Percentiles rank a stretch among this genome's conserved stretches.
These are phyloP conservation scores for Phania funesta DNA, from an alignment of 2,888 invertebrate genomes.

Conservation along the genomic window DNA sequence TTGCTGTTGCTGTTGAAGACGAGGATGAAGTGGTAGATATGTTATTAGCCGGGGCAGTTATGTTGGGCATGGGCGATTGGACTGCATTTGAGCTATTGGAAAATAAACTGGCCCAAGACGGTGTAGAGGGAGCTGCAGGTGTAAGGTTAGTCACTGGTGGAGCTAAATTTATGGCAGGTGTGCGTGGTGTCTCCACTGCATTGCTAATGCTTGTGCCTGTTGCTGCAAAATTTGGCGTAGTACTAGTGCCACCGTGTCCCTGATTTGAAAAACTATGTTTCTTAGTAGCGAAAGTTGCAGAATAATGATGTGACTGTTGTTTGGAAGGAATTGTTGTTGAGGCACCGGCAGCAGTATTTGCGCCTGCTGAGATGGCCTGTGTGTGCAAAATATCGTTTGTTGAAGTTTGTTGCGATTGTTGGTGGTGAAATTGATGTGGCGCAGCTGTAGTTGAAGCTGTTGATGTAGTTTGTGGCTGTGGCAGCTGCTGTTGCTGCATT, in stretches of 20 bases:
- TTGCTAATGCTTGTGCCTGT: slow-evolving; percentile 79
- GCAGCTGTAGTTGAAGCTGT: slow-evolving; percentile 68
- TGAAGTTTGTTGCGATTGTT: slow-evolving; percentile 74
- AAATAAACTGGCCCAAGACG: slow-evolving; percentile 87
- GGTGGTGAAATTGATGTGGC: slow-evolving; percentile 62
- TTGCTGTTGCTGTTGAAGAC: not conserved
- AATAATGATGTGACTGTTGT: slow-evolving; percentile 49
- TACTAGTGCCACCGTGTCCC: slow-evolving; percentile 30
- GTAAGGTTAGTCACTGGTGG: slow-evolving; percentile 78
- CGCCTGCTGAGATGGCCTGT: slow-evolving; percentile 81
- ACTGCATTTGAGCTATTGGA: slow-evolving; percentile 71
- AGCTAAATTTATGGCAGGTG: slow-evolving; percentile 73
- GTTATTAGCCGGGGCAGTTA: slow-evolving; percentile 7
- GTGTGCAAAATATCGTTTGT: slow-evolving; percentile 80
- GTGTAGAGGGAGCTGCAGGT: slow-evolving; percentile 67
- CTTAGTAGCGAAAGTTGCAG: slow-evolving; percentile 36
- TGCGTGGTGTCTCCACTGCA: slow-evolving; percentile 72
- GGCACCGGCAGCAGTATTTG: slow-evolving; percentile 80
- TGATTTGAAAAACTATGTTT: slow-evolving; percentile 53
- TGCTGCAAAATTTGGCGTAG: slow-evolving; percentile 50
- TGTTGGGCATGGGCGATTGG: not conserved
- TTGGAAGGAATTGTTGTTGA: slow-evolving; percentile 73
- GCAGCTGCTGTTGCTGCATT: slow-evolving; percentile 37
- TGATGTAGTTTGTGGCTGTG: slow-evolving; percentile 74
- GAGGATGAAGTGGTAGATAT: not conserved